Evolutionary conservation across 2,113 vertebrate genomes (phyloP).

Genomic region (Genyomyrus donnyi): DNA sequence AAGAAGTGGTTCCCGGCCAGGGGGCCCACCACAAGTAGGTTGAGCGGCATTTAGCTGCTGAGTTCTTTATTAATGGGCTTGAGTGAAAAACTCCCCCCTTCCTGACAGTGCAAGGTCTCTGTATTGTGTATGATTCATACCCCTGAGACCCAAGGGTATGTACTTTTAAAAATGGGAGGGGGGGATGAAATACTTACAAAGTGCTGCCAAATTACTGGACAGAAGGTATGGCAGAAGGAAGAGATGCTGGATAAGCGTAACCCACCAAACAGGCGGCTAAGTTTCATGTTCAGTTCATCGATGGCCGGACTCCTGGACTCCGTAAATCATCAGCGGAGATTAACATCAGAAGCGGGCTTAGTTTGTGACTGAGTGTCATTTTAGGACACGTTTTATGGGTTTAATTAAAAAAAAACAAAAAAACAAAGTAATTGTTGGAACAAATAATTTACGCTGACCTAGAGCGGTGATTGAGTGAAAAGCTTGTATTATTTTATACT

Average conservation of each 20-base stretch:
- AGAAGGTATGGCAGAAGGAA: neutral
- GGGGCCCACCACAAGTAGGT: neutral
- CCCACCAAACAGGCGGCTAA: neutral
- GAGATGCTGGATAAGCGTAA: neutral
- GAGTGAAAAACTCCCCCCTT: neutral
- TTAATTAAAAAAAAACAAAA: neutral
- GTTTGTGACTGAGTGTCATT: neutral
- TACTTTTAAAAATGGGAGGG: neutral
- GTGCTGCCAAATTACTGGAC: neutral
- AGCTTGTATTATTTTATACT: neutral
- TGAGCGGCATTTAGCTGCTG: constrained; percentile 8
- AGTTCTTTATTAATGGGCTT: constrained; percentile 21
- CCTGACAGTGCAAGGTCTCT: constrained; percentile 9
- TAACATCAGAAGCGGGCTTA: neutral
- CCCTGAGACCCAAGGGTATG: neutral
- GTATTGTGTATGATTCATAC: constrained; percentile 8
- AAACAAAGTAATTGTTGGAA: neutral
- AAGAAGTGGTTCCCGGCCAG: constrained; percentile 20
- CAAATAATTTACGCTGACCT: neutral
- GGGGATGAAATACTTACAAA: neutral
- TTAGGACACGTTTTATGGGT: neutral
- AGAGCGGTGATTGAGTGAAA: neutral
- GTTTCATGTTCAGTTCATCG: neutral
- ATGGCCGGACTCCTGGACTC: neutral
- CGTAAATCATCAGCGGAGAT: neutral